Percentiles rank a stretch among this genome's conserved stretches.
Evolutionary conservation across 2,888 invertebrate genomes (phyloP).

Genomic region (Lasiommata megera): DNA sequence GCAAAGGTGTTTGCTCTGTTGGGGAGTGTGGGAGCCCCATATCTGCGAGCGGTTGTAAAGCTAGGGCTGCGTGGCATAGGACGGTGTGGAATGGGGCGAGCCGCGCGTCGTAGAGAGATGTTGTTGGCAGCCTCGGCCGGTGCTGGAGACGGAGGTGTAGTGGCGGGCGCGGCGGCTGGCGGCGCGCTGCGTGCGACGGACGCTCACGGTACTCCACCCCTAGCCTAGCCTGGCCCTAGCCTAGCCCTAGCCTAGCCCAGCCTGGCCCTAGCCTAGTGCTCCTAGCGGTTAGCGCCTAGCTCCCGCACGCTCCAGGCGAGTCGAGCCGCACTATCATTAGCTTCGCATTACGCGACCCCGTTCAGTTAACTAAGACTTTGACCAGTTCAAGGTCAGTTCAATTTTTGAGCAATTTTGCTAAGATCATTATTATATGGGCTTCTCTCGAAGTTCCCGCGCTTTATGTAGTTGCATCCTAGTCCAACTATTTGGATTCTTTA

Average conservation of each 20-base stretch:
- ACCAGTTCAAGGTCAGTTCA: not conserved
- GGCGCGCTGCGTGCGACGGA: constrained; percentile 75
- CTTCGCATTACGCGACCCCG: not conserved
- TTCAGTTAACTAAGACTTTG: constrained; percentile 1
- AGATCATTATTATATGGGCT: not conserved
- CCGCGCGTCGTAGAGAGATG: constrained; percentile 76
- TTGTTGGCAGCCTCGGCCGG: constrained; percentile 78
- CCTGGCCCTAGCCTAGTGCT: constrained; percentile 27
- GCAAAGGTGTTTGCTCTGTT: no score
- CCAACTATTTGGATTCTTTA: not conserved
- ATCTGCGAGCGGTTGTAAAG: constrained; percentile 55
- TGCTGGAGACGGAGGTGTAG: constrained; percentile 80
- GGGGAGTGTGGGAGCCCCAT: constrained; percentile 30
- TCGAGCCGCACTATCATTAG: constrained; percentile 29
- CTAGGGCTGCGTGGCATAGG: constrained; percentile 69
- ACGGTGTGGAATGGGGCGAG: constrained; percentile 77
- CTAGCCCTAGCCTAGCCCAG: constrained; percentile 34
- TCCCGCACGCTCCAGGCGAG: constrained; percentile 33
- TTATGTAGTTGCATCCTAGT: not conserved
- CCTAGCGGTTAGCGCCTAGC: constrained; percentile 28
- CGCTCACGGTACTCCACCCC: constrained; percentile 67
- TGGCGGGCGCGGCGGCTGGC: constrained; percentile 78
- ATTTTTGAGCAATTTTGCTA: not conserved
- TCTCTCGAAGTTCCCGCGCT: not conserved
- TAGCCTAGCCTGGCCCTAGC: constrained; percentile 34